phyloP scores from a whole-genome alignment of 1,140 invertebrate genomes.

The Bactericera cockerelli region DNA sequence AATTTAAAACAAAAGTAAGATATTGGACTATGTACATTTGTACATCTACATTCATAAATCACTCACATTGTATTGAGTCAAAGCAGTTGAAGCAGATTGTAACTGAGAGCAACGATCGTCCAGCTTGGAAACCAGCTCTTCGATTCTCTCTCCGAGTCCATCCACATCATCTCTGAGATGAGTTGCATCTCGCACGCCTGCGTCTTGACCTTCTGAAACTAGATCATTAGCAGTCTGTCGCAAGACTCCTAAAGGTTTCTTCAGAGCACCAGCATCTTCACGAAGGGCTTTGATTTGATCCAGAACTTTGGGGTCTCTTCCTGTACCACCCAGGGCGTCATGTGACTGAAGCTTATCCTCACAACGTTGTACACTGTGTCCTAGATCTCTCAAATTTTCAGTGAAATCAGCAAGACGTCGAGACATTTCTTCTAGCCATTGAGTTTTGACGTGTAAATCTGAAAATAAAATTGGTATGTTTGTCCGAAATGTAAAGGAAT shows the following conservation, averaged over 20 bases:
- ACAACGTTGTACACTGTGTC: conserved; percentile 64
- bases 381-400: conserved; percentile 66
- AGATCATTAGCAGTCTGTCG: conserved; percentile 56
- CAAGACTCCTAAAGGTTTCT: conserved; percentile 57
- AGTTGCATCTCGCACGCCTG: conserved; percentile 29
- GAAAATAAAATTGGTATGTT: conserved; percentile 17
- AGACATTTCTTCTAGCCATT: conserved; percentile 69
- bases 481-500: too few species aligned
- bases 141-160: conserved; percentile 56
- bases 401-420: conserved; percentile 68
- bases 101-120: conserved; percentile 63
- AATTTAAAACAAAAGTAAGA: too few species aligned
- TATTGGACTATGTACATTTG: too few species aligned
- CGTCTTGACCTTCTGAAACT: conserved; percentile 45
- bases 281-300: conserved; percentile 54
- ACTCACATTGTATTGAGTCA: conserved; percentile 59
- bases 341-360: conserved; percentile 74
- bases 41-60: too few species aligned
- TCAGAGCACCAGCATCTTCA: conserved; percentile 56
- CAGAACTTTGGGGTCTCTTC: conserved; percentile 63
- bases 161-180: conserved; percentile 58
- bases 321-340: conserved; percentile 57
- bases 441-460: conserved; percentile 41
- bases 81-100: conserved; percentile 71
- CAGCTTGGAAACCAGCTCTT: conserved; percentile 56